A percentile compares a stretch with the other conserved stretches of the same genome.
phyloP scores from a whole-genome alignment of 37 sponge, comb jelly and placozoan genomes.

The Beroe ovata region DNA sequence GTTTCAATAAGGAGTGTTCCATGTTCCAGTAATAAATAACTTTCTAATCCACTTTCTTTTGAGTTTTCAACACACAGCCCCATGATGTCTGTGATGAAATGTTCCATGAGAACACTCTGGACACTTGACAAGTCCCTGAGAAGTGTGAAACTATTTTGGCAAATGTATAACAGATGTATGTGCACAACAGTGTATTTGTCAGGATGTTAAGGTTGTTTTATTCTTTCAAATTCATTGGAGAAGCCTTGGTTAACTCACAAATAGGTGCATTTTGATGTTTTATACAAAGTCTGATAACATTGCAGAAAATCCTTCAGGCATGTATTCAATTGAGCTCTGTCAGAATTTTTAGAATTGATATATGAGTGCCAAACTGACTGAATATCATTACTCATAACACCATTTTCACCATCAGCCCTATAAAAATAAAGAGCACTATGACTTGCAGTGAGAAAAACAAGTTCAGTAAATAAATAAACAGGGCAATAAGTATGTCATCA shows the following conservation, averaged over 20 bases:
- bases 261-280: not conserved
- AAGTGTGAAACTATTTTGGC: not conserved
- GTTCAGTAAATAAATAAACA: too few species aligned
- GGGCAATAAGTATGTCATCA: too few species aligned
- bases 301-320: not conserved
- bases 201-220: too few species aligned
- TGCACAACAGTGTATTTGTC: too few species aligned
- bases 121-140: slow-evolving; percentile 60
- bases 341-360: slow-evolving; percentile 5
- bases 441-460: too few species aligned
- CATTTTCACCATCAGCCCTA: slow-evolving; percentile 13
- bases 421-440: too few species aligned
- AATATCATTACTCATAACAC: slow-evolving; percentile 58
- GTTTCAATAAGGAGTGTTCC: slow-evolving; percentile 34
- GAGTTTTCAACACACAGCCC: slow-evolving; percentile 43
- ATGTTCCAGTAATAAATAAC: not conserved
- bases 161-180: too few species aligned
- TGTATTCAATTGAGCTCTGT: not conserved
- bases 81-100: slow-evolving; percentile 51
- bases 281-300: not conserved
- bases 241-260: too few species aligned
- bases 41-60: slow-evolving; percentile 21
- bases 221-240: too few species aligned
- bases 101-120: slow-evolving; percentile 55
- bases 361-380: slow-evolving; percentile 52